Base-by-base conservation (phyloP, 2,113 vertebrate genomes). In the Scatophagus argus region DNA sequence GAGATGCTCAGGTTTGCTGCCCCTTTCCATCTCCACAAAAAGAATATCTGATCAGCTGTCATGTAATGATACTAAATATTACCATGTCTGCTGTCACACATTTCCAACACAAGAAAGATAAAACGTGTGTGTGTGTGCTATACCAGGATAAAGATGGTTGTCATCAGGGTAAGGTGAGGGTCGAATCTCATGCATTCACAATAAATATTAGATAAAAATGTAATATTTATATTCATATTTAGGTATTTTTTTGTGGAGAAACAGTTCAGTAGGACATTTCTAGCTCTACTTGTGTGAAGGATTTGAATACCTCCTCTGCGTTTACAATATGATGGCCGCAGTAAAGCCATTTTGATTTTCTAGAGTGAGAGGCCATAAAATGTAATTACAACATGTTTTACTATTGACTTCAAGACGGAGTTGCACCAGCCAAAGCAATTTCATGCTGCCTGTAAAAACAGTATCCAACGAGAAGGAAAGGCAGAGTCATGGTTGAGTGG, bases 401-500 rank as follows among this genome's bases (percentile, higher is more conserved):
- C 86, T 79, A 91, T 90, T 87, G 93, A 89, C 90, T 92, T 89
- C 83, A 83, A 85, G 83, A 93, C 82, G 47, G 71, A 89, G 81
- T 87, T 77, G 44, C 82, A 92, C 92, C 87, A 84, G 76, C 85
- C 79, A 60, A 92, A 92, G 88, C 90, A 85, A 92, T 94, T 92
- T 90, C 81, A 89, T 81, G 87, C 85, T 62, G 89, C 89, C 90
- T 92, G 87, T 92, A 89, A 89, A 90, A 88, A 89, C 59, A 67
- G 84, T 54, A 80, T 75, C 66, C 78, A 82, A 80, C 59, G 17
- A 76, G 56, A 83, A 41, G 58, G 88, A 92, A 94, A 94, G 93
- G 93, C 94, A 94, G 88, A 77, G 96, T 95, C 94, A 95, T 93
- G 96, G 92, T 92, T 92, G 82, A 91, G 93, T 93, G 95, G 93